Percentiles rank a stretch among this genome's conserved stretches.
Conservation (phyloP, 2,888 invertebrate genomes). For the Xestia xanthographa region DNA sequence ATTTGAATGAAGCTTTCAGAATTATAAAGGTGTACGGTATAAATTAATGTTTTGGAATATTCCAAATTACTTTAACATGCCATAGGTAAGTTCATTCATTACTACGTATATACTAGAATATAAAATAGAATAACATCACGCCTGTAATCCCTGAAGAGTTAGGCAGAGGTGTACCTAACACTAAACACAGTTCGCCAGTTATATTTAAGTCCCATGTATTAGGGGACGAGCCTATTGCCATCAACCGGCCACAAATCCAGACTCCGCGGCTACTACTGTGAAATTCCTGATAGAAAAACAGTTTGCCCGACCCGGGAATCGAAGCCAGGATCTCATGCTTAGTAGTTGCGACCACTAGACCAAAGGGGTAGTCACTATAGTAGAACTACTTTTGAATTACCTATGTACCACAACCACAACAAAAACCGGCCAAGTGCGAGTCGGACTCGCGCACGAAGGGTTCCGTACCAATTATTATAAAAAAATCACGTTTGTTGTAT, state of each 20-base stretch:
- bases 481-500: too few relatives aligned
- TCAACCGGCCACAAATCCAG: neutral
- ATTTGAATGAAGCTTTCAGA: neutral
- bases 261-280: neutral
- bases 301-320: neutral
- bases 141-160: too few relatives aligned
- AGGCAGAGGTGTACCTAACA: neutral
- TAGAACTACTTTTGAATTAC: neutral
- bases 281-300: neutral
- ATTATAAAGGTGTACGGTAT: neutral
- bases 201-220: neutral
- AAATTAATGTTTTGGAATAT: neutral
- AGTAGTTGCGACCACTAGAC: neutral
- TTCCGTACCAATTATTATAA: too few relatives aligned
- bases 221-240: neutral
- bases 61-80: neutral
- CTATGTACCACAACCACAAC: neutral
- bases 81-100: neutral
- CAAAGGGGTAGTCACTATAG: neutral
- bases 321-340: neutral
- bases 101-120: too few relatives aligned
- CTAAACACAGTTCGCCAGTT: neutral
- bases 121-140: neutral
- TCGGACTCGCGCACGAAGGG: too few relatives aligned
- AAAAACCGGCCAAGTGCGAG: too few relatives aligned